Conservation (phyloP, 2,888 invertebrate genomes). For the Onthophagus sagittarius region DNA sequence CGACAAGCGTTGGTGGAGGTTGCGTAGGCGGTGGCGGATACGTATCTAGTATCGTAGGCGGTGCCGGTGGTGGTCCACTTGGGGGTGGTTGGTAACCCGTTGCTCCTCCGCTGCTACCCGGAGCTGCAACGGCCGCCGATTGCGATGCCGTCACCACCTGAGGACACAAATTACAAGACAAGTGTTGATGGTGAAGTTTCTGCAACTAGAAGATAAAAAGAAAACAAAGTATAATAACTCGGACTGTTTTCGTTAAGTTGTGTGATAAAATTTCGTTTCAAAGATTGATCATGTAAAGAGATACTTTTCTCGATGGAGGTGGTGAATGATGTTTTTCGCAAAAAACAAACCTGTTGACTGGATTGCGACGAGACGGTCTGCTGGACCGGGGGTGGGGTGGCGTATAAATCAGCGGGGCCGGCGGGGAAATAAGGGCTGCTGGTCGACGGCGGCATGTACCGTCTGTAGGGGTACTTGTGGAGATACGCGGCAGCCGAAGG, state of each 20-base stretch:
- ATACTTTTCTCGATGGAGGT: background rate
- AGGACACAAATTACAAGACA: background rate
- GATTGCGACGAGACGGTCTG: constrained; percentile 41
- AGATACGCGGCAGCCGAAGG: constrained; percentile 45
- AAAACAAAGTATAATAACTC: background rate
- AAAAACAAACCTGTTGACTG: constrained; percentile 38
- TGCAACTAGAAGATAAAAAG: constrained; percentile 15
- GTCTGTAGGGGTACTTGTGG: constrained; percentile 42
- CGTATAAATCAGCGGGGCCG: constrained; percentile 52
- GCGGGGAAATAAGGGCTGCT: constrained; percentile 53
- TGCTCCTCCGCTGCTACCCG: constrained; percentile 41
- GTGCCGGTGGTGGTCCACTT: constrained; percentile 41
- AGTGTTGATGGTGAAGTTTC: background rate
- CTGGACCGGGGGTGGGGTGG: constrained; percentile 44
- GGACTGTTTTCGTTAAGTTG: background rate
- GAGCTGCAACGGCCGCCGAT: constrained; percentile 37
- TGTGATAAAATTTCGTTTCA: background rate
- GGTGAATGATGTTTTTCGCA: background rate
- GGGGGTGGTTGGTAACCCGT: constrained; percentile 47
- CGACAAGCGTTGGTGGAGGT: constrained; percentile 50
- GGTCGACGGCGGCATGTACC: constrained; percentile 38
- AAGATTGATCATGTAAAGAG: background rate
- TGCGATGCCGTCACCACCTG: constrained; percentile 46
- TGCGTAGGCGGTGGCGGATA: constrained; percentile 44
- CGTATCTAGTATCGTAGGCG: constrained; percentile 39